Evolutionary conservation across 2,888 invertebrate species (phyloP).

Genomic region (Heliconius erato): DNA sequence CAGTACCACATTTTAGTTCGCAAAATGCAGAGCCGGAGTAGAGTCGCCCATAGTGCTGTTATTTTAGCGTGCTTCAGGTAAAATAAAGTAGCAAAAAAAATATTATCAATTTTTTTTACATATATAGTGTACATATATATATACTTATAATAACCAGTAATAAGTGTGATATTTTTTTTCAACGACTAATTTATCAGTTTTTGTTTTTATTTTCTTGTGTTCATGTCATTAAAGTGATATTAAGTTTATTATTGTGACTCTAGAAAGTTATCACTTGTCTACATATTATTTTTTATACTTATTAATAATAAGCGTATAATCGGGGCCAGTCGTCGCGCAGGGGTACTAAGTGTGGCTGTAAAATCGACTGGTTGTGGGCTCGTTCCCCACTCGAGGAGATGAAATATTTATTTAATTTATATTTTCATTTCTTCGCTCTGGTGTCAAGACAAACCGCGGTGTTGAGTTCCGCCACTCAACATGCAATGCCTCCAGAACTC

Average conservation of each 20-base stretch:
- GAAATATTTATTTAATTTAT: too few species aligned
- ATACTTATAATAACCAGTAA: not conserved
- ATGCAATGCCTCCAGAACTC: too few species aligned
- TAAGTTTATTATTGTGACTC: not conserved
- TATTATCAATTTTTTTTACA: too few species aligned
- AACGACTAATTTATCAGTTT: not conserved
- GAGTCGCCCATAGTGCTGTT: slow-evolving; percentile 73
- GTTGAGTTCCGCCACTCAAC: too few species aligned
- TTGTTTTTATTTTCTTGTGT: not conserved
- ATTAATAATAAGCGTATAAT: not conserved
- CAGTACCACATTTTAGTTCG: slow-evolving; percentile 71
- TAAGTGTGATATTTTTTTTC: not conserved
- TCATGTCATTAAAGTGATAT: not conserved
- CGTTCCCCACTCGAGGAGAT: too few species aligned
- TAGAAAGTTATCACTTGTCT: not conserved
- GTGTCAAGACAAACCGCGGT: too few species aligned
- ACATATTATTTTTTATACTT: not conserved
- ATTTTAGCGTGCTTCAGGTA: slow-evolving; percentile 75
- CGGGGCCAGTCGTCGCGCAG: too few species aligned
- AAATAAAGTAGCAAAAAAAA: slow-evolving; percentile 27
- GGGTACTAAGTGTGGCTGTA: too few species aligned
- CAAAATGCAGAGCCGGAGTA: slow-evolving; percentile 79
- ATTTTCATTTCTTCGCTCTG: too few species aligned
- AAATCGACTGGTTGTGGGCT: too few species aligned
- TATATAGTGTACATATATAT: not conserved